phyloP scores from a whole-genome alignment of 1,140 invertebrate species.

The Rhagoletis pomonella region DNA sequence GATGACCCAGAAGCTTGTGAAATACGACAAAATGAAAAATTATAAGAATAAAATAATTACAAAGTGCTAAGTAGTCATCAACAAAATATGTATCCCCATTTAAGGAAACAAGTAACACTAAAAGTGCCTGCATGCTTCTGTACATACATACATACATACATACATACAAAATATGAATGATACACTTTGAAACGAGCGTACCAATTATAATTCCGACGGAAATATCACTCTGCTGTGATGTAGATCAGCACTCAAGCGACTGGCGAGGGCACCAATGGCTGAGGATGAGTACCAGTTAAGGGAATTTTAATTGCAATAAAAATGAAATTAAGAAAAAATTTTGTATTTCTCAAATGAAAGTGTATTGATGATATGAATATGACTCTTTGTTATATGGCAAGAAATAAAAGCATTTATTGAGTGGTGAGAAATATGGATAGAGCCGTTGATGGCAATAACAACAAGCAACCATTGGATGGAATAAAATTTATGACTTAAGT shows the following conservation, averaged over 20 bases:
- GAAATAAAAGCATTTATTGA: slow-evolving; percentile 4
- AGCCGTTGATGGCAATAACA: slow-evolving; percentile 32
- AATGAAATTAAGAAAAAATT: slow-evolving; percentile 31
- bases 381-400: background rate
- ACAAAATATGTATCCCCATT: background rate
- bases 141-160: background rate
- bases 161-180: slow-evolving; percentile 23
- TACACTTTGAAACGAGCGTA: slow-evolving; percentile 8
- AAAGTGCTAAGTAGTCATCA: slow-evolving; percentile 11
- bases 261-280: background rate
- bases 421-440: slow-evolving; percentile 27
- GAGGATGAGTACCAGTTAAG: slow-evolving; percentile 32
- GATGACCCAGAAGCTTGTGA: background rate
- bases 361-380: slow-evolving; percentile 21
- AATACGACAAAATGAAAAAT: background rate
- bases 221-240: slow-evolving; percentile 42
- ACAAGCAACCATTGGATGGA: slow-evolving; percentile 32
- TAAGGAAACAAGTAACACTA: slow-evolving; percentile 11
- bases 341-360: background rate
- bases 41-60: slow-evolving; percentile 21
- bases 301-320: slow-evolving; percentile 41
- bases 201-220: slow-evolving; percentile 44
- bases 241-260: slow-evolving; percentile 21
- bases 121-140: background rate
- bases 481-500: slow-evolving; percentile 69